A percentile compares a stretch with the other conserved stretches of the same genome.
These are phyloP conservation scores for Lysandra coridon DNA, from an alignment of 2,888 invertebrate species.

Conservation along the genomic window DNA sequence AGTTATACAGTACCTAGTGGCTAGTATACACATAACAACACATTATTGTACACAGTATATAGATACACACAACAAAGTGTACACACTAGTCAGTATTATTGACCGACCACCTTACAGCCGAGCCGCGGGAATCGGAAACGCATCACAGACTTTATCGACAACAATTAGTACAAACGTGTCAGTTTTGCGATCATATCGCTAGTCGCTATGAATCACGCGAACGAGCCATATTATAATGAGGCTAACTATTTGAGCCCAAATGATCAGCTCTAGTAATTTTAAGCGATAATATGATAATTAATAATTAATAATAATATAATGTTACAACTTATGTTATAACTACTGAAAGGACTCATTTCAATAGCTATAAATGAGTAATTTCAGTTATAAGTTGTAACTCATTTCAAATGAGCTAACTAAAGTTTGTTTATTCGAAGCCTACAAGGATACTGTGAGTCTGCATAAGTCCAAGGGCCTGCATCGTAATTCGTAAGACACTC, in stretches of 20 bases:
- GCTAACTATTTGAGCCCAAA: not conserved
- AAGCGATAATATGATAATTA: too few species aligned
- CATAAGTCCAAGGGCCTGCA: too few species aligned
- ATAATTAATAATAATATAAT: too few species aligned
- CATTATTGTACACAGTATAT: not conserved
- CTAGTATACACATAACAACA: not conserved
- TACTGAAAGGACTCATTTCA: too few species aligned
- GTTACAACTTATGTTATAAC: too few species aligned
- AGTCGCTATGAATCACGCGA: not conserved
- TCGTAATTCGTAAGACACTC: too few species aligned
- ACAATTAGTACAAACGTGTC: not conserved
- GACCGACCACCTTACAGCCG: not conserved
- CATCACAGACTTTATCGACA: not conserved
- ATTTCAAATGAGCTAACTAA: too few species aligned
- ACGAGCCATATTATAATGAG: not conserved
- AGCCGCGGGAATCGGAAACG: not conserved
- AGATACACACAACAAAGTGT: not conserved
- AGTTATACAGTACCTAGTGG: too few species aligned
- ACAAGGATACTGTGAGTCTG: too few species aligned
- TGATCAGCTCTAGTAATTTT: not conserved
- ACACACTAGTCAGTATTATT: not conserved
- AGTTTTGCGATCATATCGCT: not conserved
- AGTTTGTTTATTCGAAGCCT: too few species aligned
- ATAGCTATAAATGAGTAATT: too few species aligned
- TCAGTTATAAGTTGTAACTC: too few species aligned